Percentiles rank a stretch among this genome's conserved stretches.
phyloP scores from a whole-genome alignment of 1,140 invertebrate species.

The Tenebrio molitor region DNA sequence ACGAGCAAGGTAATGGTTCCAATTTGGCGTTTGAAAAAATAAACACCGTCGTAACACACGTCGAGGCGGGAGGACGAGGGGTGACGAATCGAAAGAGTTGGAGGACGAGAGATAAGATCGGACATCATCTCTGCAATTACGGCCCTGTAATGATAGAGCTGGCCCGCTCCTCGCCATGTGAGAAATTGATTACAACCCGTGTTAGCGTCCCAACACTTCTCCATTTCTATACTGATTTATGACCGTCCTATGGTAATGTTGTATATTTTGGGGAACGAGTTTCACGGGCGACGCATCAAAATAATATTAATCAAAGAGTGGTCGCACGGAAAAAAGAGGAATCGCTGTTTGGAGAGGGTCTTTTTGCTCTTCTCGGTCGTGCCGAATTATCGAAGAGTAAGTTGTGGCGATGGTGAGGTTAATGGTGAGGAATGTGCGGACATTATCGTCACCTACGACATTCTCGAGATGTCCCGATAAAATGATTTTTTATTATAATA shows the following conservation, averaged over 20 bases:
- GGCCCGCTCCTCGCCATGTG: constrained; percentile 50
- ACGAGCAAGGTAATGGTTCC: constrained; percentile 12
- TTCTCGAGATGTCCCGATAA: not conserved
- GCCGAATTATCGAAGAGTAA: too few relatives aligned
- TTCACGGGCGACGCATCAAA: constrained; percentile 8
- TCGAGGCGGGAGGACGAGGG: not conserved
- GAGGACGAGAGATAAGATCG: constrained; percentile 35
- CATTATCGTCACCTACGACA: not conserved
- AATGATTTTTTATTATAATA: not conserved
- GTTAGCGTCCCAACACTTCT: constrained; percentile 51
- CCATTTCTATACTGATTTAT: constrained; percentile 52
- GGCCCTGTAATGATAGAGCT: constrained; percentile 49
- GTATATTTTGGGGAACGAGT: constrained; percentile 51
- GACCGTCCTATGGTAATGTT: constrained; percentile 52
- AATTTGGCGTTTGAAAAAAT: constrained; percentile 32
- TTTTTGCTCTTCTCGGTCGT: too few relatives aligned
- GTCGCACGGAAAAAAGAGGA: too few relatives aligned
- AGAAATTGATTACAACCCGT: constrained; percentile 54
- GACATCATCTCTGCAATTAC: constrained; percentile 49
- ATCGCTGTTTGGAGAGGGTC: too few relatives aligned
- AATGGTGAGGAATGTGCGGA: not conserved
- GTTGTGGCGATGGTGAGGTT: too few relatives aligned
- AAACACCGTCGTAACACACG: constrained; percentile 13
- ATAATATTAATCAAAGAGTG: constrained; percentile 40
- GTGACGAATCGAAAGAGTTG: constrained; percentile 28